These are phyloP conservation scores for Peromyscus eremicus DNA, from an alignment of 2,797 vertebrate genomes.

Conservation along the genomic window DNA sequence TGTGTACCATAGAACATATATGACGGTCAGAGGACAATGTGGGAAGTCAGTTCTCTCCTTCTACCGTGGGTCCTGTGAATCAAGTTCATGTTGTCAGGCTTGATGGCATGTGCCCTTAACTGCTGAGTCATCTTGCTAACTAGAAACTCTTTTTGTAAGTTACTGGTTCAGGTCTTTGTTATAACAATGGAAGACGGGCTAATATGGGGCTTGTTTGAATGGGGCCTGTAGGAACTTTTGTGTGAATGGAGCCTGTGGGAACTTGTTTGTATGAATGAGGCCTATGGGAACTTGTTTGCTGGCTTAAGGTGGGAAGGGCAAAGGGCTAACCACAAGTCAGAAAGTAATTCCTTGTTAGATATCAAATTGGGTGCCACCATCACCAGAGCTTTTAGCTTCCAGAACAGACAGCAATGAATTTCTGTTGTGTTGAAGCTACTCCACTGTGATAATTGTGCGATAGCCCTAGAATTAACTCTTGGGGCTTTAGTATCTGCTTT, in stretches of 20 bases:
- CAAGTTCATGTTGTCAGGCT: background rate
- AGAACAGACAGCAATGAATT: background rate
- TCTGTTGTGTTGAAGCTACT: background rate
- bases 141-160: background rate
- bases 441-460: background rate
- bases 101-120: background rate
- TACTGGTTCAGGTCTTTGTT: background rate
- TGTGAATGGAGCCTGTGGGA: no score
- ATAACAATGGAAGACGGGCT: background rate
- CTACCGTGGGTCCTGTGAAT: background rate
- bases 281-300: background rate
- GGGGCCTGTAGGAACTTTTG: background rate
- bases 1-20: background rate
- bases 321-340: background rate
- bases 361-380: background rate
- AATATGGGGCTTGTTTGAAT: background rate
- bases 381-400: background rate
- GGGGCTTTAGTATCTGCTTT: background rate
- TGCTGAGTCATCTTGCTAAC: background rate
- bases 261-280: background rate
- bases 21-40: background rate
- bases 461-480: background rate
- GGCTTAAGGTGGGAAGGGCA: background rate
- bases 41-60: background rate
- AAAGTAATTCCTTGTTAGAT: background rate